These are phyloP conservation scores for Delichon dasypus DNA, from an alignment of 2,797 vertebrate species.

Conservation along the genomic window DNA sequence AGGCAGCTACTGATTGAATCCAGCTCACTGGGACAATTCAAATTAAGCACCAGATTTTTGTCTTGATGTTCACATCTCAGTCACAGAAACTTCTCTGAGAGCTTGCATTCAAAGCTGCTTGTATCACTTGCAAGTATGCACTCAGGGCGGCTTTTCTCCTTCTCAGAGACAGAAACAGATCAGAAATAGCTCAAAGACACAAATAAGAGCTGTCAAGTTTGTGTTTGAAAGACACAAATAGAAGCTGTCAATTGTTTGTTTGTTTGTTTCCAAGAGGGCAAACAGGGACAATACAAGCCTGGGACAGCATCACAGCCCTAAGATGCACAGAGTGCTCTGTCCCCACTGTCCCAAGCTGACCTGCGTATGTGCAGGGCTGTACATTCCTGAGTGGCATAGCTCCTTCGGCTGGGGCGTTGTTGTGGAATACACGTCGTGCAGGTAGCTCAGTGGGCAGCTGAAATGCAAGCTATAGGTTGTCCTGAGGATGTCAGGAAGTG, in stretches of 20 bases:
- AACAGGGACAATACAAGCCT: neutral
- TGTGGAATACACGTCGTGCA: fast-evolving
- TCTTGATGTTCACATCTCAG: neutral
- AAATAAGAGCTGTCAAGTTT: neutral
- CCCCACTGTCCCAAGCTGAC: neutral
- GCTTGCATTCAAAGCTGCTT: neutral
- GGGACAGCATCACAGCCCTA: neutral
- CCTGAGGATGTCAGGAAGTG: neutral
- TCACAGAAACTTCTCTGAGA: neutral
- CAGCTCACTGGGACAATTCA: neutral
- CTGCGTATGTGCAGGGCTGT: fast-evolving
- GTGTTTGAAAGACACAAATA: neutral
- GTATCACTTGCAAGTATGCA: neutral
- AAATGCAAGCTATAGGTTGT: neutral
- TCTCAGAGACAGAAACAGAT: neutral
- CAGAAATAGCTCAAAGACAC: neutral
- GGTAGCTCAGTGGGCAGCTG: neutral
- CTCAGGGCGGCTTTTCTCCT: neutral
- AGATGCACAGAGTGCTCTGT: neutral
- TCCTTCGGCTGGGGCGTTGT: neutral
- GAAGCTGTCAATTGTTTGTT: neutral
- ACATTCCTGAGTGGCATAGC: neutral
- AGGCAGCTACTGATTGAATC: neutral
- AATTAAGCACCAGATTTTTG: neutral
- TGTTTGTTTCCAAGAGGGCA: neutral